phyloP scores from a whole-genome alignment of 2,888 invertebrate species.

The Halocaridina rubra region DNA sequence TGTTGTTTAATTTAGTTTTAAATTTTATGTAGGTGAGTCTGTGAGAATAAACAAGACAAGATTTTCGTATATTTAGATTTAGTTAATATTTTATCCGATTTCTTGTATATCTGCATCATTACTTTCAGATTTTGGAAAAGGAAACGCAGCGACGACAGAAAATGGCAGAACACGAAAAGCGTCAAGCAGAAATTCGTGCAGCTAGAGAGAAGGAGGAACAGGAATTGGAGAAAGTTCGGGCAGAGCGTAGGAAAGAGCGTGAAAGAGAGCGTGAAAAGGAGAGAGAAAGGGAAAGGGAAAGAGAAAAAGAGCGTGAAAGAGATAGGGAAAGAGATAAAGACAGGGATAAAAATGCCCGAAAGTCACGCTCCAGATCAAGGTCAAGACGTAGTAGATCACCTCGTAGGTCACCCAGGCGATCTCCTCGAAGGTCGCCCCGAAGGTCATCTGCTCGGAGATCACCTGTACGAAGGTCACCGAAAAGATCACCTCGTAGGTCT shows the following conservation, averaged over 20 bases:
- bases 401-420: constrained; percentile 28
- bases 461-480: constrained; percentile 23
- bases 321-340: neutral
- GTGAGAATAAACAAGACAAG: neutral
- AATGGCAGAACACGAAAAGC: constrained; percentile 86
- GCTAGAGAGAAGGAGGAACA: constrained; percentile 62
- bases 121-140: constrained; percentile 85
- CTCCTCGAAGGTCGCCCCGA: constrained; percentile 29
- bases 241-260: constrained; percentile 48
- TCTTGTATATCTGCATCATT: neutral
- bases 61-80: neutral
- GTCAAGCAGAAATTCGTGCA: constrained; percentile 75
- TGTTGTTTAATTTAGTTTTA: neutral
- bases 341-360: constrained; percentile 23
- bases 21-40: neutral
- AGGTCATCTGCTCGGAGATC: constrained; percentile 20
- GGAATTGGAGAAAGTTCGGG: constrained; percentile 42
- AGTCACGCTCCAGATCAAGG: constrained; percentile 16
- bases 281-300: constrained; percentile 34
- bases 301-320: constrained; percentile 5
- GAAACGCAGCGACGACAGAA: constrained; percentile 87
- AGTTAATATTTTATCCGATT: neutral
- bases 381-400: constrained; percentile 47
- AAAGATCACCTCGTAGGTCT: constrained; percentile 24
- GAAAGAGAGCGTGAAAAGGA: constrained; percentile 46